phyloP scores from a whole-genome alignment of 2,797 vertebrate genomes.

The Anableps anableps region DNA sequence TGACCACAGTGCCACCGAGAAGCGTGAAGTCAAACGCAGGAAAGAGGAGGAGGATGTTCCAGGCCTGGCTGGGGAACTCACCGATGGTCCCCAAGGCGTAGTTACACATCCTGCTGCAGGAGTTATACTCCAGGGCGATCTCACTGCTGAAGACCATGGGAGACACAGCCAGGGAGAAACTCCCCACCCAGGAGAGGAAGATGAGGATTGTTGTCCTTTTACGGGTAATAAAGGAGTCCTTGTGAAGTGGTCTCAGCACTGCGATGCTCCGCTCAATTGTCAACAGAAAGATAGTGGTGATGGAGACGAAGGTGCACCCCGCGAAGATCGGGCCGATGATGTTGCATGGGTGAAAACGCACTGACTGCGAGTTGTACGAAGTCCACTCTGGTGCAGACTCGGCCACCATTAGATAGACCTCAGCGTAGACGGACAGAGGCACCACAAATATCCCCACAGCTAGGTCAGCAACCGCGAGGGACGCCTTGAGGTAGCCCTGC shows the following conservation, averaged over 20 bases:
- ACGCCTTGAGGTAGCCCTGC: slow-evolving; percentile 85
- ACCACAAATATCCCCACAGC: slow-evolving; percentile 82
- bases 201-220: slow-evolving; percentile 80
- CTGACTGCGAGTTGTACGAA: slow-evolving; percentile 63
- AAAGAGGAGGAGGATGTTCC: slow-evolving; percentile 82
- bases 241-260: slow-evolving; percentile 83
- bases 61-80: slow-evolving; percentile 70
- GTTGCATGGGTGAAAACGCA: slow-evolving; percentile 80
- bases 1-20: slow-evolving; percentile 75
- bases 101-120: slow-evolving; percentile 86
- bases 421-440: slow-evolving; percentile 82
- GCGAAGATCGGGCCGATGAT: slow-evolving; percentile 83
- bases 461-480: slow-evolving; percentile 82
- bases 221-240: slow-evolving; percentile 81
- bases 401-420: slow-evolving; percentile 74
- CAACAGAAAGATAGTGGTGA: slow-evolving; percentile 83
- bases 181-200: slow-evolving; percentile 79
- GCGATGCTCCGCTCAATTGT: slow-evolving; percentile 83
- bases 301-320: slow-evolving; percentile 85
- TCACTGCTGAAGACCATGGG: slow-evolving; percentile 80
- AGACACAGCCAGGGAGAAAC: slow-evolving; percentile 80
- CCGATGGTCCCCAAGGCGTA: slow-evolving; percentile 71
- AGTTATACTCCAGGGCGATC: slow-evolving; percentile 83
- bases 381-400: slow-evolving; percentile 73
- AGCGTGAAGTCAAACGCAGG: slow-evolving; percentile 82